Evolutionary conservation across 2,797 vertebrate species (phyloP).

Genomic region (Hemibagrus guttatus): DNA sequence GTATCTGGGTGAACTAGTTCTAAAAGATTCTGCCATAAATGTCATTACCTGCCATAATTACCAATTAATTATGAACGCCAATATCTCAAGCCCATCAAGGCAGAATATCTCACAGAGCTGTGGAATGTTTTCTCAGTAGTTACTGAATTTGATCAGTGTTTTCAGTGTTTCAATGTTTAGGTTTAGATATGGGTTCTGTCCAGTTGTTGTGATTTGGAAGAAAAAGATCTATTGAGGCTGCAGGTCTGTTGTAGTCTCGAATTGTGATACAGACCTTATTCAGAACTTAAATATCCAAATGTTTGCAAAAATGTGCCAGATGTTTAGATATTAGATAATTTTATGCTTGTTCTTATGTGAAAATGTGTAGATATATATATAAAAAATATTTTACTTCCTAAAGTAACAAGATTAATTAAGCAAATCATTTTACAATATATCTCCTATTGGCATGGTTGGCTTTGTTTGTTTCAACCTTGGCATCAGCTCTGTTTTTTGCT

Average conservation of each 20-base stretch:
- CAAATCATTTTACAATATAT: neutral
- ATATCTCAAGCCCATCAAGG: neutral
- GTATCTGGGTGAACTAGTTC: neutral
- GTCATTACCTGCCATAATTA: neutral
- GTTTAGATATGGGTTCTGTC: neutral
- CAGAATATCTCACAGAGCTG: neutral
- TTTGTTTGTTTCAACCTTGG: neutral
- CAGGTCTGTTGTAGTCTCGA: neutral
- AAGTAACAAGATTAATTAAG: neutral
- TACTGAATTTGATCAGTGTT: too few relatives aligned
- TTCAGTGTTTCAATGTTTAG: too few relatives aligned
- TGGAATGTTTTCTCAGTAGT: neutral
- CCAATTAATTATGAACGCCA: neutral
- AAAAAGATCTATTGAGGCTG: neutral
- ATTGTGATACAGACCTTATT: neutral
- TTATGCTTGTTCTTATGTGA: neutral
- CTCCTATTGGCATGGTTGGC: neutral
- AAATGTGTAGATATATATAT: neutral
- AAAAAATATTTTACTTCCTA: neutral
- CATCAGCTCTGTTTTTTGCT: neutral
- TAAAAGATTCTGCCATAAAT: neutral
- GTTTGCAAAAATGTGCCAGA: neutral
- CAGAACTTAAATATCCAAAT: neutral
- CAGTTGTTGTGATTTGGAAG: neutral
- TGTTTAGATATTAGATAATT: neutral